Evolutionary conservation across 2,797 vertebrate genomes (phyloP).

Genomic region (Diglossa cyanea): DNA sequence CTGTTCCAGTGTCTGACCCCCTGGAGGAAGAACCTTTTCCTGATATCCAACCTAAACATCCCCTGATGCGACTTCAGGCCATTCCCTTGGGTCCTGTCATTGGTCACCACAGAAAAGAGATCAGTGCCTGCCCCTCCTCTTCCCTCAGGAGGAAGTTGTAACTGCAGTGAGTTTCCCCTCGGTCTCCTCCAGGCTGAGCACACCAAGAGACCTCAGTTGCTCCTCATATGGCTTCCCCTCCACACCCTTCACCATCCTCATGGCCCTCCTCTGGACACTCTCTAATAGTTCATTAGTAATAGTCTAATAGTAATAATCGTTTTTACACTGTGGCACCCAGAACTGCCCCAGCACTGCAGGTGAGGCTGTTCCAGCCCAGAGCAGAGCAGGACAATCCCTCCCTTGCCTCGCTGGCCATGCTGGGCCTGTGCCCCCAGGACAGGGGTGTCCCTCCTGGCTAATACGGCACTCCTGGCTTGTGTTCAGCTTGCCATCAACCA

Average conservation of each 20-base stretch:
- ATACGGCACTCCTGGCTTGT: not conserved
- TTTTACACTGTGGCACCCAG: not conserved
- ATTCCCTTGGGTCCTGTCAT: not conserved
- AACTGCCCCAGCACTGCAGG: not conserved
- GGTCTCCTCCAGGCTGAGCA: not conserved
- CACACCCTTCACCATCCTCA: not conserved
- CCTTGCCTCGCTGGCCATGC: accelerated
- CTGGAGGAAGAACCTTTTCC: not conserved
- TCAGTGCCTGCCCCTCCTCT: not conserved
- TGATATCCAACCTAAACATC: not conserved
- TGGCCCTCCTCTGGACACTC: not conserved
- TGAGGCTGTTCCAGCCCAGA: accelerated
- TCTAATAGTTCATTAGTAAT: not conserved
- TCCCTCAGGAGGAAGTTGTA: not conserved
- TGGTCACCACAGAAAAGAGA: not conserved
- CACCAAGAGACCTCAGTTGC: not conserved
- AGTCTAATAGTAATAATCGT: not conserved
- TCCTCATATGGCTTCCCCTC: not conserved
- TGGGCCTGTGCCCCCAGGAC: not conserved
- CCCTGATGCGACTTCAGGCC: not conserved
- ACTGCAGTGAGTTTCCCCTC: not conserved
- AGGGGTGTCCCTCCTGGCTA: not conserved
- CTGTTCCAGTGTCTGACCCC: not conserved
- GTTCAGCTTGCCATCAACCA: accelerated
- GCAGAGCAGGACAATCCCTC: not conserved